Evolutionary conservation across 37 sponge, comb jelly and placozoan species (phyloP).

Genomic region (Beroe forskalii): DNA sequence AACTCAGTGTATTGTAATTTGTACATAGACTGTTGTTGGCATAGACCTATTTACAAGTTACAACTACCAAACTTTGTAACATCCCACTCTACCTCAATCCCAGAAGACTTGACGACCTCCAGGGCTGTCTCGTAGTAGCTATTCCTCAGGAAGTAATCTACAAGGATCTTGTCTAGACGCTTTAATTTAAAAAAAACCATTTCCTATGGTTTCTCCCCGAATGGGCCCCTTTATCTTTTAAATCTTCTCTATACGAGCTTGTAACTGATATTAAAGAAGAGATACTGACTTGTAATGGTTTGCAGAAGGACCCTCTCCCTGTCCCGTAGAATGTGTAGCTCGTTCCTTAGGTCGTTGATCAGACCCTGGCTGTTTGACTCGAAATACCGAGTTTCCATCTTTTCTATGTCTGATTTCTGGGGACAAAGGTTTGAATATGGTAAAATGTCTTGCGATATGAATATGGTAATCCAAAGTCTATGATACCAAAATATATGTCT

Average conservation of each 20-base stretch:
- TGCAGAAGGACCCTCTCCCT: conserved; percentile 17
- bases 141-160: conserved; percentile 87
- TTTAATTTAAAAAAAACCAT: too few species aligned
- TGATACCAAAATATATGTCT: too few species aligned
- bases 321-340: conserved; percentile 42
- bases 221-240: background rate
- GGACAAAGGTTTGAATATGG: too few species aligned
- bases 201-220: conserved; percentile 21
- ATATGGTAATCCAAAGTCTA: too few species aligned
- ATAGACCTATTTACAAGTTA: too few species aligned
- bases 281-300: conserved; percentile 57
- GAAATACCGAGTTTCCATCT: conserved; percentile 42
- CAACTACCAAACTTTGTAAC: too few species aligned
- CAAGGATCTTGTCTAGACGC: conserved; percentile 78
- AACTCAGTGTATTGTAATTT: too few species aligned
- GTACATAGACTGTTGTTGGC: too few species aligned
- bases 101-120: conserved; percentile 72
- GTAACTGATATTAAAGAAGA: background rate
- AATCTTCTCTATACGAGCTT: too few species aligned
- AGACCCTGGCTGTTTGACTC: conserved; percentile 61
- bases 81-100: conserved; percentile 80
- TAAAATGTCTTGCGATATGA: too few species aligned
- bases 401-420: conserved; percentile 53
- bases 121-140: conserved; percentile 79
- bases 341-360: conserved; percentile 44